phyloP scores from a whole-genome alignment of 2,797 vertebrate species.

The Xenentodon cancila region DNA sequence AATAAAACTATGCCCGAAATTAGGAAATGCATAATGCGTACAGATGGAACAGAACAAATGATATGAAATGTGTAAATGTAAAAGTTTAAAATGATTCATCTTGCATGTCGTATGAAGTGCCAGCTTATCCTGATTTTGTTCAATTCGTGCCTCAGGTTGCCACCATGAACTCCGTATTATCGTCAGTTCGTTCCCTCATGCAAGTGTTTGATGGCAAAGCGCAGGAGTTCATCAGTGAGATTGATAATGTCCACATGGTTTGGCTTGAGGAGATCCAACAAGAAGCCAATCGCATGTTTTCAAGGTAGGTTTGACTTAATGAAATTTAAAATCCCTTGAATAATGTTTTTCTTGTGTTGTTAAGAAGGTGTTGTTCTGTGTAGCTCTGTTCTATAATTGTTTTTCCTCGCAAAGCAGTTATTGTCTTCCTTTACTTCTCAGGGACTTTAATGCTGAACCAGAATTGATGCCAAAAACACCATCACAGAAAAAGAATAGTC shows the following conservation, averaged over 20 bases:
- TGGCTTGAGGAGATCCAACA: constrained; percentile 93
- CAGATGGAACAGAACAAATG: too few species aligned
- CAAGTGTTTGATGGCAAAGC: constrained; percentile 81
- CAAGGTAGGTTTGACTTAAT: constrained; percentile 74
- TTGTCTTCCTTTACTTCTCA: constrained; percentile 41
- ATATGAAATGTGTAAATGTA: too few species aligned
- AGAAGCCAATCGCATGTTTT: constrained; percentile 90
- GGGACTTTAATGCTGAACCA: constrained; percentile 89
- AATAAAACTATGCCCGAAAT: too few species aligned
- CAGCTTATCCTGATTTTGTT: neutral
- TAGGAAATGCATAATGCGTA: too few species aligned
- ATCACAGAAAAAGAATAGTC: constrained; percentile 89
- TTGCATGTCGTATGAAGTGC: neutral
- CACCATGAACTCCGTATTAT: constrained; percentile 82
- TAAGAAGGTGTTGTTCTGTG: neutral
- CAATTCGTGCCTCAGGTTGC: constrained; percentile 36
- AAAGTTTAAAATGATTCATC: too few species aligned
- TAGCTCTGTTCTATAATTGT: neutral
- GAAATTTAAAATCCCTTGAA: neutral
- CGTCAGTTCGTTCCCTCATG: constrained; percentile 76
- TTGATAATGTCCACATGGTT: constrained; percentile 86
- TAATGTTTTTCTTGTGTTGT: neutral
- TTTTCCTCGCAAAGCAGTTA: constrained; percentile 6
- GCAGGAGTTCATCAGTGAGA: constrained; percentile 78
- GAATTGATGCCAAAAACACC: constrained; percentile 94